Evolutionary conservation across 2,113 vertebrate genomes (phyloP).

Genomic region (Cromileptes altivelis): DNA sequence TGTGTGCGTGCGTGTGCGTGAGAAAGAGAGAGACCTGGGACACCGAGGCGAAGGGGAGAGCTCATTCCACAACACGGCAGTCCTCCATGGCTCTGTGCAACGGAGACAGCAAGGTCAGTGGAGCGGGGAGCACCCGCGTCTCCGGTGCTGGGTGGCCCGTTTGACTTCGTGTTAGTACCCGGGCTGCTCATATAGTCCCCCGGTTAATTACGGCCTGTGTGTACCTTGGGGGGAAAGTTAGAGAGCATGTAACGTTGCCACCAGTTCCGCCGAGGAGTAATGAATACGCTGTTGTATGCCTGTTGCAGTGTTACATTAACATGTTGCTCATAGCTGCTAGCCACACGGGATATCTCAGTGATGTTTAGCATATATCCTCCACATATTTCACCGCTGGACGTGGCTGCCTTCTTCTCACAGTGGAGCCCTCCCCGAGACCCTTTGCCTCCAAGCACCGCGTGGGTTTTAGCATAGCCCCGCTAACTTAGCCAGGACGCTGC

Average conservation of each 20-base stretch:
- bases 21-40: constrained; percentile 70
- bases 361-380: not conserved
- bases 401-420: not conserved
- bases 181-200: constrained; percentile 34
- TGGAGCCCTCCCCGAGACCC: not conserved
- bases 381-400: not conserved
- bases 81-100: constrained; percentile 95
- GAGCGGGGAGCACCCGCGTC: not conserved
- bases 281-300: constrained; percentile 41
- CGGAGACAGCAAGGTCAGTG: constrained; percentile 98
- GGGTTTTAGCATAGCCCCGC: constrained; percentile 80
- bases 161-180: constrained; percentile 31
- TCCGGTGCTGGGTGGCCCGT: constrained; percentile 3
- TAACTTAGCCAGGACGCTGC: constrained; percentile 66
- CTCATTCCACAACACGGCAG: constrained; percentile 78
- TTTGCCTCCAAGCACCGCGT: constrained; percentile 67
- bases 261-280: constrained; percentile 15
- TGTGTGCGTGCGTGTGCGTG: too few relatives aligned
- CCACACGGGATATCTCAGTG: not conserved
- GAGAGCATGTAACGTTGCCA: constrained; percentile 45
- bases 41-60: constrained; percentile 68
- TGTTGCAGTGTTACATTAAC: constrained; percentile 67
- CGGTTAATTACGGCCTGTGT: constrained; percentile 75
- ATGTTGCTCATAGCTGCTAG: constrained; percentile 42
- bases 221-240: constrained; percentile 73